phyloP scores from a whole-genome alignment of 2,797 vertebrate species.

The Lepus oiostolus region DNA sequence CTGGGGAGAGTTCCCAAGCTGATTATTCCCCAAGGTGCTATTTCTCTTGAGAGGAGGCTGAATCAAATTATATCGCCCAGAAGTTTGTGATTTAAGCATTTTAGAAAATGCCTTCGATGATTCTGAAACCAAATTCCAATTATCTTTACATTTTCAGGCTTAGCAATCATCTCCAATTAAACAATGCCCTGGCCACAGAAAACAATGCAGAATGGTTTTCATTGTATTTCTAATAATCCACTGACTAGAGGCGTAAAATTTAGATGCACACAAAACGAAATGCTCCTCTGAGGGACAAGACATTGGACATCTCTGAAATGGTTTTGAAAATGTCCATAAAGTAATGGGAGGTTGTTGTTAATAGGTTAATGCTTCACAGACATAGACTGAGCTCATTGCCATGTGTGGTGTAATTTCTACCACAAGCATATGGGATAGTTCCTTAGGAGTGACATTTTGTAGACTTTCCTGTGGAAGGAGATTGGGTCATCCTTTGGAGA shows the following conservation, averaged over 20 bases:
- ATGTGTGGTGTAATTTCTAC: conserved; percentile 52
- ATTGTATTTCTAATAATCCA: background rate
- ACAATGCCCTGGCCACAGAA: background rate
- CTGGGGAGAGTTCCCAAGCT: background rate
- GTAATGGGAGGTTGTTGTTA: background rate
- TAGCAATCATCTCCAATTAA: background rate
- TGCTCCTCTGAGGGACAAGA: background rate
- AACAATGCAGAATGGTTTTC: background rate
- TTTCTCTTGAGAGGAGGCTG: conserved; percentile 39
- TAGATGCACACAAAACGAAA: background rate
- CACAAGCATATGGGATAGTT: background rate
- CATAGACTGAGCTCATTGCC: background rate
- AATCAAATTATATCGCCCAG: conserved; percentile 27
- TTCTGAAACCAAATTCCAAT: background rate
- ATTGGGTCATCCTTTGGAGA: background rate
- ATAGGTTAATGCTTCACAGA: background rate
- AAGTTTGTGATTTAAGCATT: conserved; percentile 28
- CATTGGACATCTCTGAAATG: background rate
- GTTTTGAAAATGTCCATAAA: background rate
- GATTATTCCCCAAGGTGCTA: background rate
- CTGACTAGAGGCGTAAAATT: background rate
- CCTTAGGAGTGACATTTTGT: conserved; percentile 36
- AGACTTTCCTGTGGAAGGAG: conserved; percentile 23
- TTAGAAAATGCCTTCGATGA: conserved; percentile 33
- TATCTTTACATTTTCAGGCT: background rate